A percentile compares a stretch with the other conserved stretches of the same genome.
These are phyloP conservation scores for Colostygia pectinataria DNA, from an alignment of 2,888 invertebrate species.

Conservation along the genomic window DNA sequence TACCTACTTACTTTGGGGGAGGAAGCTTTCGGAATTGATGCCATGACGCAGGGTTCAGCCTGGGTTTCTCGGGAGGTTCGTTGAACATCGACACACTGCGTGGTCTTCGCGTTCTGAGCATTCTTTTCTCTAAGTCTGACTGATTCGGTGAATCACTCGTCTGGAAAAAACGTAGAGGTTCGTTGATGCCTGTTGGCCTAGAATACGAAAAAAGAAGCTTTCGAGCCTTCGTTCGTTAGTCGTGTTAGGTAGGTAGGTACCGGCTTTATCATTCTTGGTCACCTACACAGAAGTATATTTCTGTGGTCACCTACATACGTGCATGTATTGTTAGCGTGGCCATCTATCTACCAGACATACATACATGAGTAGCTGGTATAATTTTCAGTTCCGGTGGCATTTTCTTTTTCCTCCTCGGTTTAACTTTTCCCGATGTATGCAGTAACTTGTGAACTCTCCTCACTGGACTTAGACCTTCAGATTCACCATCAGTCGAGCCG, in stretches of 20 bases:
- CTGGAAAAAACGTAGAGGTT: constrained; percentile 50
- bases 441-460: constrained; percentile 71
- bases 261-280: too few relatives aligned
- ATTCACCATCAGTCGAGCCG: constrained; percentile 84
- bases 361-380: constrained; percentile 68
- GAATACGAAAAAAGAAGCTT: too few relatives aligned
- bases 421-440: constrained; percentile 61
- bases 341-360: too few relatives aligned
- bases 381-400: constrained; percentile 81
- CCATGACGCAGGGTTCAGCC: constrained; percentile 75
- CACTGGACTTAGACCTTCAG: constrained; percentile 74
- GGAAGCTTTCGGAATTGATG: constrained; percentile 75
- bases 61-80: constrained; percentile 65
- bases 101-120: constrained; percentile 61
- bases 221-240: too few relatives aligned
- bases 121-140: constrained; percentile 70
- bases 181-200: too few relatives aligned
- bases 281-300: too few relatives aligned
- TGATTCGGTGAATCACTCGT: constrained; percentile 77
- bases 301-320: too few relatives aligned
- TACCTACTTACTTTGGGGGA: constrained; percentile 69
- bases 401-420: constrained; percentile 74
- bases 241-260: too few relatives aligned
- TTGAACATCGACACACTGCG: constrained; percentile 77
- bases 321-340: too few relatives aligned